Percentiles rank a stretch among this genome's conserved stretches.
These are phyloP conservation scores for Stegostoma tigrinum DNA, from an alignment of 2,113 vertebrate genomes.

Conservation along the genomic window DNA sequence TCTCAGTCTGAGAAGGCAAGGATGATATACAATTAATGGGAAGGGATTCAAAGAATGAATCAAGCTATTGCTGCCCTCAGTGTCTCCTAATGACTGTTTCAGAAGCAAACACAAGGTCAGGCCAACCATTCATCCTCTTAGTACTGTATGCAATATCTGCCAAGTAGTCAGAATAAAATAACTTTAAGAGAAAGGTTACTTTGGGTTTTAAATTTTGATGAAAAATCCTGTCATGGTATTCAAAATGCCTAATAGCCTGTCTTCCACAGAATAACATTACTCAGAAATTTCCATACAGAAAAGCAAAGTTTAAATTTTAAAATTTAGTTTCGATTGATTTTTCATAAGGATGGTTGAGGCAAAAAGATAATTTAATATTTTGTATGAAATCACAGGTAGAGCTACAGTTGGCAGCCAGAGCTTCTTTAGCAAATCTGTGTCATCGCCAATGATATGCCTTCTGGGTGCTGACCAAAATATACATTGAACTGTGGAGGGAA, in stretches of 20 bases:
- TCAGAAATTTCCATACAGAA: background rate
- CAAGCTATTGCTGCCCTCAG: background rate
- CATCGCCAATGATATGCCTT: background rate
- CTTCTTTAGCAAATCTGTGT: background rate
- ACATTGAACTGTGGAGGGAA: background rate
- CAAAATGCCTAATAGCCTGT: background rate
- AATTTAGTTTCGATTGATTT: background rate
- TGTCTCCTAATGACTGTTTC: background rate
- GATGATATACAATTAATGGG: background rate
- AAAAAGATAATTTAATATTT: conserved; percentile 6
- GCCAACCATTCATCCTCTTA: background rate
- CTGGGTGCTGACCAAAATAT: background rate
- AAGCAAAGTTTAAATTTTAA: background rate
- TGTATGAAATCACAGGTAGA: background rate
- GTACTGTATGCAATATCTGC: background rate
- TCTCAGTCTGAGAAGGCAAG: background rate
- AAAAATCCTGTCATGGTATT: background rate
- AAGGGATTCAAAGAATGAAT: background rate
- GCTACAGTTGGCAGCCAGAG: conserved; percentile 6
- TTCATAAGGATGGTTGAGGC: background rate
- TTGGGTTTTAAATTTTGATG: background rate
- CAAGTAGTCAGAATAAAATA: background rate
- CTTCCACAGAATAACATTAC: background rate
- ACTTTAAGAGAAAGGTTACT: background rate
- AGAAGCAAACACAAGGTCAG: background rate